Base-by-base conservation (phyloP, 2,888 invertebrate species). In the Ptychoptera contaminata region DNA sequence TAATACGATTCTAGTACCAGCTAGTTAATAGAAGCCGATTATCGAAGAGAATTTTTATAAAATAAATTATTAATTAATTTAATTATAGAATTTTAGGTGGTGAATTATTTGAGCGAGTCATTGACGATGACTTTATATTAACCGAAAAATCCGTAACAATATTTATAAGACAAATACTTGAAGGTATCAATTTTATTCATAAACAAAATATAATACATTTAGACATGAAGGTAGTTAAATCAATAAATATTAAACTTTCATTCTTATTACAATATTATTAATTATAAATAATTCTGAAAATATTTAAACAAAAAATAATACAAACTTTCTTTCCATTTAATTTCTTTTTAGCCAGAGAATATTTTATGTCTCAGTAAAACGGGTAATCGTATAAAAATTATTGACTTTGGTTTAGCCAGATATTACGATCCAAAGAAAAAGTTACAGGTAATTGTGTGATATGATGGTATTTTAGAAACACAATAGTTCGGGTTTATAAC, bases 111-210 rank as follows among this genome's bases (percentile, higher is more conserved):
- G 94, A 96, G 62, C 72, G 94, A 42, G 92, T 96, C 23, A 93
- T 94, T 49, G 91, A 91, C 57, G 94, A 96, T 54, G 91, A 92
- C 64, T 96, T 93, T 62, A 77, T 93, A 46, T 69, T 96, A 51
- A 94, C 94, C 1, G 96, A 96, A 67, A 78, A 84, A 52, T 86
- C 91, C 8, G 93, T 92, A 63, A 83, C 90, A 6, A 82, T 91
- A 51, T 94, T 96, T 66, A 85, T 94, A 79, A 70, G 91, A 47
- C 94, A 96, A 68, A 92, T 94, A 51, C 91, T 91, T 63, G 92
- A 93, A 63, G 94, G 92, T 16, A 80, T 96, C 37, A 83, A 83
- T 56, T 96, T 91, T 62, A 90, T 96, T 57, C 96, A 96, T 61
- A 76, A 81, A 45, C 84, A 88, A 65, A 82, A 83, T 57, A 86